These are phyloP conservation scores for Remorina albescens DNA, from an alignment of 2,797 vertebrate species.

Conservation along the genomic window DNA sequence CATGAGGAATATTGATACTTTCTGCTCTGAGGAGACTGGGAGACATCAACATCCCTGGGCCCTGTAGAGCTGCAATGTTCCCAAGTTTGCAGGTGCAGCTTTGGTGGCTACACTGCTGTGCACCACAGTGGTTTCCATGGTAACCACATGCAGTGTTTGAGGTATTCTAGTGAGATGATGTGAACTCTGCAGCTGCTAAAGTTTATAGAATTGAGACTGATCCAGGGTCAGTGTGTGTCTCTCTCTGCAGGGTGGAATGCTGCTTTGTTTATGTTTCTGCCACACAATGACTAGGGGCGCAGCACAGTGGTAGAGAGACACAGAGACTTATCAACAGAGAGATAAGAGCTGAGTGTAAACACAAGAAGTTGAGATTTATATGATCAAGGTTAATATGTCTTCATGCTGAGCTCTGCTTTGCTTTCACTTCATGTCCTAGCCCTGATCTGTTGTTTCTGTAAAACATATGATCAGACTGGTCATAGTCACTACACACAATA, in stretches of 20 bases:
- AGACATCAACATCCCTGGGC: neutral
- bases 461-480: neutral
- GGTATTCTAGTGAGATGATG: neutral
- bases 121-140: constrained; percentile 17
- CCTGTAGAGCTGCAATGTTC: neutral
- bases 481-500: too few species aligned
- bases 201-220: neutral
- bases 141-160: neutral
- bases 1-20: too few species aligned
- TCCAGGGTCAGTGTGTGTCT: constrained; percentile 9
- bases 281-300: constrained; percentile 7
- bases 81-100: neutral
- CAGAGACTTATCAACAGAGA: neutral
- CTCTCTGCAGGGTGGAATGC: constrained; percentile 16
- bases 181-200: constrained; percentile 26
- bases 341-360: constrained; percentile 33
- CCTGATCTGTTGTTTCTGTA: neutral
- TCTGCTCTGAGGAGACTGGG: too few species aligned
- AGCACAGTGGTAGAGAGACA: neutral
- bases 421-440: neutral
- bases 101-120: neutral
- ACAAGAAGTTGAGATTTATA: constrained; percentile 59
- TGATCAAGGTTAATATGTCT: constrained; percentile 40
- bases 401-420: constrained; percentile 32
- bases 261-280: constrained; percentile 1